Percentiles rank a stretch among this genome's conserved stretches.
These are phyloP conservation scores for Chymomyza costata DNA, from an alignment of 1,140 invertebrate genomes.

Conservation along the genomic window DNA sequence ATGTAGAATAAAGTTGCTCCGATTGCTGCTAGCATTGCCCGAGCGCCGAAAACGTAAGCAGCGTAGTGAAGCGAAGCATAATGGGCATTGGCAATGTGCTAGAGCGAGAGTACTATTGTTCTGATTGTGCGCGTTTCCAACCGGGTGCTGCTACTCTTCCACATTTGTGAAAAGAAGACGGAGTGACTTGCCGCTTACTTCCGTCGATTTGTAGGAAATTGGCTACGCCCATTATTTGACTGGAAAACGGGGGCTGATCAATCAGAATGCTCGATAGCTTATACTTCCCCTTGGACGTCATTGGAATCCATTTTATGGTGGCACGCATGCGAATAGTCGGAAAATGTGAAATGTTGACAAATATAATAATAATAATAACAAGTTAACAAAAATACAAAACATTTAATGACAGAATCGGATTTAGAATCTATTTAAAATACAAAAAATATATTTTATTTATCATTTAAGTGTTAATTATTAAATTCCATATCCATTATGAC, in stretches of 20 bases:
- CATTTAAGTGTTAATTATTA: too few relatives aligned
- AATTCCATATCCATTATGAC: too few relatives aligned
- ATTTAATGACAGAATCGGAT: too few relatives aligned
- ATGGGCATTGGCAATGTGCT: conserved; percentile 1
- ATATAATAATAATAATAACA: too few relatives aligned
- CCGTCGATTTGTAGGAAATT: too few relatives aligned
- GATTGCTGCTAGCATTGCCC: not conserved
- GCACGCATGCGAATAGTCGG: conserved; percentile 62
- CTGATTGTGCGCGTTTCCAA: conserved; percentile 4
- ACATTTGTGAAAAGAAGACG: too few relatives aligned
- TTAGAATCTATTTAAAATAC: too few relatives aligned
- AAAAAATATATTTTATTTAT: too few relatives aligned
- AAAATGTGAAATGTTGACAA: too few relatives aligned
- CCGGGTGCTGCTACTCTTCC: conserved; percentile 22
- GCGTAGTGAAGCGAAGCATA: conserved; percentile 2
- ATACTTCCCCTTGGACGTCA: conserved; percentile 22
- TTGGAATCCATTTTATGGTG: conserved; percentile 64
- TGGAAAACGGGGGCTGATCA: conserved; percentile 39
- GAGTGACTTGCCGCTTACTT: too few relatives aligned
- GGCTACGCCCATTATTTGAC: conserved; percentile 55
- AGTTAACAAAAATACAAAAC: too few relatives aligned
- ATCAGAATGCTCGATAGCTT: conserved; percentile 11
- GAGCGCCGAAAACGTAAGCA: conserved; percentile 15
- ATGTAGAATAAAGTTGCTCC: conserved; percentile 43
- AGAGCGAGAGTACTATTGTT: conserved; percentile 4